A percentile compares a stretch with the other conserved stretches of the same genome.
These are phyloP conservation scores for Xenotilapia caudafasciata DNA, from an alignment of 2,113 vertebrate species.

Conservation along the genomic window DNA sequence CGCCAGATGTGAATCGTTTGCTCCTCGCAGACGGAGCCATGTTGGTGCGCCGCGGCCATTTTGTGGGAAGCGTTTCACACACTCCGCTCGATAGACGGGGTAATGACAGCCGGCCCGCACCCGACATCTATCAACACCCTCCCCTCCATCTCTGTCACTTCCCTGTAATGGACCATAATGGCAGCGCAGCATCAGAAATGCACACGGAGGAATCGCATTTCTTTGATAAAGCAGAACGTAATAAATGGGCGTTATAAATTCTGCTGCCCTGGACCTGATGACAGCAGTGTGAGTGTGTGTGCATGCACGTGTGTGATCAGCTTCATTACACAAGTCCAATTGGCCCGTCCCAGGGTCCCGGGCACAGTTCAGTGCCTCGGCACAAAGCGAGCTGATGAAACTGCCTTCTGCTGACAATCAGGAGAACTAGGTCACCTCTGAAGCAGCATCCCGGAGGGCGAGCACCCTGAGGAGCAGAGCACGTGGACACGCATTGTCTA, in stretches of 20 bases:
- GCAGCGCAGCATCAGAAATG: slow-evolving; percentile 25
- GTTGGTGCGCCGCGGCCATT: slow-evolving; percentile 61
- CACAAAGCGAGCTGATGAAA: slow-evolving; percentile 66
- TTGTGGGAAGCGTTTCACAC: slow-evolving; percentile 37
- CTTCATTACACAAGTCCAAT: slow-evolving; percentile 65
- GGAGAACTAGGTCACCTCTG: slow-evolving; percentile 72
- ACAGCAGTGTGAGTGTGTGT: not conserved
- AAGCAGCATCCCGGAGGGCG: slow-evolving; percentile 52
- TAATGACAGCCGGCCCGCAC: slow-evolving; percentile 40
- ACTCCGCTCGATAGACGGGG: slow-evolving; percentile 18
- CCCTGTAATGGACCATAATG: slow-evolving; percentile 57
- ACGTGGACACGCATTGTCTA: slow-evolving; percentile 5
- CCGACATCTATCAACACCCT: slow-evolving; percentile 56
- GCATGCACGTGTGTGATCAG: slow-evolving; percentile 39
- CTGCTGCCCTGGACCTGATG: slow-evolving; percentile 18
- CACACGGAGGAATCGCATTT: slow-evolving; percentile 31
- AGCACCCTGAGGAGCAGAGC: slow-evolving; percentile 23
- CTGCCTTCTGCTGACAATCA: slow-evolving; percentile 65
- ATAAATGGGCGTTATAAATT: slow-evolving; percentile 64
- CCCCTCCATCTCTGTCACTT: slow-evolving; percentile 52
- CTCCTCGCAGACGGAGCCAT: slow-evolving; percentile 42
- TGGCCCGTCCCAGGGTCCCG: slow-evolving; percentile 46
- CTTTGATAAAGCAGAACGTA: slow-evolving; percentile 53
- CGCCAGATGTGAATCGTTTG: not conserved
- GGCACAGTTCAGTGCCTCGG: slow-evolving; percentile 65